Percentiles rank a stretch among this genome's conserved stretches.
phyloP scores from a whole-genome alignment of 2,797 vertebrate genomes.

The Scleropages formosus region DNA sequence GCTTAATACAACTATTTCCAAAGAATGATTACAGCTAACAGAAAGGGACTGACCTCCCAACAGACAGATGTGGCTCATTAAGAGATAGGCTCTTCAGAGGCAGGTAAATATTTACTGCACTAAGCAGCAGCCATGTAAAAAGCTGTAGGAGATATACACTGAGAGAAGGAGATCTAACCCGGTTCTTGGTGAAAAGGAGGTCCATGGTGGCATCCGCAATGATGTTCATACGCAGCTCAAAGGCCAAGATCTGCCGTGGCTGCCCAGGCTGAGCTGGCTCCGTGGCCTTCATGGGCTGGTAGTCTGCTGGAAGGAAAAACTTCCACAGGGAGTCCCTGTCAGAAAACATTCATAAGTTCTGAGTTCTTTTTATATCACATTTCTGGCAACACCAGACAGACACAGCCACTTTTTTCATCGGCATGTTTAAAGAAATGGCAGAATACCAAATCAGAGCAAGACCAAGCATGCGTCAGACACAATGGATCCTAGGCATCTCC shows the following conservation, averaged over 20 bases:
- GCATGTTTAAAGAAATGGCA: not conserved
- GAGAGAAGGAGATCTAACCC: constrained; percentile 65
- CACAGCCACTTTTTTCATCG: not conserved
- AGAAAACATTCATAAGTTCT: too few relatives aligned
- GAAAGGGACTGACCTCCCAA: too few relatives aligned
- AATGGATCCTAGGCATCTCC: not conserved
- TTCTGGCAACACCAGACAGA: not conserved
- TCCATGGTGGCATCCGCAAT: constrained; percentile 98
- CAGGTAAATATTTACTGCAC: too few relatives aligned
- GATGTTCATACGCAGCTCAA: constrained; percentile 98
- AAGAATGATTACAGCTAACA: too few relatives aligned
- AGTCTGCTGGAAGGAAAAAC: constrained; percentile 96
- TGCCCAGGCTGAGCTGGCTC: constrained; percentile 85
- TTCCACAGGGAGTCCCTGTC: constrained; percentile 95
- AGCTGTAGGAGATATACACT: too few relatives aligned
- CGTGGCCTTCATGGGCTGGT: constrained; percentile 89
- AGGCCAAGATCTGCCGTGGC: constrained; percentile 91
- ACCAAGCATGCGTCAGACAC: not conserved
- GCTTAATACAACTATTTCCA: too few relatives aligned
- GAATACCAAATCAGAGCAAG: too few relatives aligned
- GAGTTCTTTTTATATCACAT: not conserved
- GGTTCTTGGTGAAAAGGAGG: constrained; percentile 97
- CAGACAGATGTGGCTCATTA: too few relatives aligned
- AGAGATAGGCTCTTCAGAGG: too few relatives aligned
- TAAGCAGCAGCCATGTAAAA: too few relatives aligned